Evolutionary conservation across 1,140 invertebrate genomes (phyloP), one percentile per base, ranked within the genome.

Genomic region (Lanistes nyassanus): DNA sequence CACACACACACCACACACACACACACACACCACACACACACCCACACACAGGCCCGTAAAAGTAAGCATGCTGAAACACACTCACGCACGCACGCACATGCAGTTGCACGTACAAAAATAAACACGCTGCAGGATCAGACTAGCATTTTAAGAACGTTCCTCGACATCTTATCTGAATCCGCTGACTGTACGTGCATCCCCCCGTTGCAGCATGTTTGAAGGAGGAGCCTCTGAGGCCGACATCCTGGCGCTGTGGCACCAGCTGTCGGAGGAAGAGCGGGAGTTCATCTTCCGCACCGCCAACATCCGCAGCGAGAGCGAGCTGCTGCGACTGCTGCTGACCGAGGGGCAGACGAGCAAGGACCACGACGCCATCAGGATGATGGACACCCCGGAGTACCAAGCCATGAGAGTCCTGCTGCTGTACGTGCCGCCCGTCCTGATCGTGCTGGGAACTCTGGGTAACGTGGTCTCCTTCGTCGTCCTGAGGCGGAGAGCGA

Each of bases 401-500:
- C 72, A 78, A 21, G 73, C 84, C 13, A 77, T 80, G 31, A 83
- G 81, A 65, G 47, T 73, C 39, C 47, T 86, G 47, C 65, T 80
- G 13, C 60, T 84, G 16, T 87, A 85, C 65, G 62, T 85, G 34
- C 84, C 85, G 5, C 84, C 84, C 7, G 51, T 87, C 11, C 55
- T 87, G 3, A 75, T 87, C 16, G 47, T 83, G 7, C 68, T 87
- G 23, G 85, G 85, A 34, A 82, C 80, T 2, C 78, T 87, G 37
- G 85, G 85, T 21, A 85, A 87, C 76, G 36, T 84, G 5, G 74
- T 87, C 31, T 83, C 85, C 11, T 84, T 87, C 69, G 76, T 85
- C 31, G 80, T 87, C 42, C 73, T 87, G 21, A 70, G 85, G 13
- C 78, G 84, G 34, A 80, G 83, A 39, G 78, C 82, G 4, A 87